phyloP scores from a whole-genome alignment of 64 coral and sea anemone species.

The Trachythela sp. region DNA sequence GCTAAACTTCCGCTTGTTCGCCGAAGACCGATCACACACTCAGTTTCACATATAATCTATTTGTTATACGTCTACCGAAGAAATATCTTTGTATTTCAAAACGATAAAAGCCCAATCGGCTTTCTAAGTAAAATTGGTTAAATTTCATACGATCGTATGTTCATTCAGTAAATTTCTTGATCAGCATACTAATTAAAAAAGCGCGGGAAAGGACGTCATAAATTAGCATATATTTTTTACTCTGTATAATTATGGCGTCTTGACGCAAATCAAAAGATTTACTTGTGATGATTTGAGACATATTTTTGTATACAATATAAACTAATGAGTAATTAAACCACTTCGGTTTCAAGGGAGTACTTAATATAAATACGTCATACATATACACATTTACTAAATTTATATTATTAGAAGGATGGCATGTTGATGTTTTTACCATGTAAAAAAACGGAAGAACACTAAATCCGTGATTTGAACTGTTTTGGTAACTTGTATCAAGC shows the following conservation, averaged over 20 bases:
- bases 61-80: too few relatives aligned
- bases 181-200: slow-evolving; percentile 18
- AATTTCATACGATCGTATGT: background rate
- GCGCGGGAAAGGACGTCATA: slow-evolving; percentile 27
- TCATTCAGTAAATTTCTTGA: background rate
- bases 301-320: background rate
- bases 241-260: background rate
- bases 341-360: background rate
- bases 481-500: background rate
- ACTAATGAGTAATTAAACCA: background rate
- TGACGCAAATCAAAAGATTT: background rate
- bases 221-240: slow-evolving; percentile 15
- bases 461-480: background rate
- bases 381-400: background rate
- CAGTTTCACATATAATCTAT: background rate
- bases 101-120: background rate
- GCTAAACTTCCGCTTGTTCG: background rate
- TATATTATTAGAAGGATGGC: background rate
- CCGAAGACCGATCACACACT: background rate
- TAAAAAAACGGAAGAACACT: background rate
- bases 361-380: background rate
- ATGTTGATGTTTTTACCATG: background rate
- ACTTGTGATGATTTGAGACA: background rate
- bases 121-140: background rate
- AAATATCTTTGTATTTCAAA: background rate